phyloP scores from a whole-genome alignment of 2,888 invertebrate genomes.

The Cryptophagus acutangulus region DNA sequence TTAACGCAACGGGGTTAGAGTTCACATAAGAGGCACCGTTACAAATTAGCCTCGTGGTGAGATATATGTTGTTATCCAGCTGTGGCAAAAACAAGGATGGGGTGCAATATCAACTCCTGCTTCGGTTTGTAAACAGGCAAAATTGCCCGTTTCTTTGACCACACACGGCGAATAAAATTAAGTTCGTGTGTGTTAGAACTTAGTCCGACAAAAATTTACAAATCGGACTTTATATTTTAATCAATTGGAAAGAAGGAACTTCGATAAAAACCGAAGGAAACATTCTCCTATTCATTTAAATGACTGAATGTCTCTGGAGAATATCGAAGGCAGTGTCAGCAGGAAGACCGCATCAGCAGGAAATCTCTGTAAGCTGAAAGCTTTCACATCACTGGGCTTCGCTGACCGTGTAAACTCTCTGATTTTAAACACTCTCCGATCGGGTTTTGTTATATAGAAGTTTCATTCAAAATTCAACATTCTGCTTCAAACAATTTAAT shows the following conservation, averaged over 20 bases:
- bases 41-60: slow-evolving; percentile 34
- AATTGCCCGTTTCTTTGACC: slow-evolving; percentile 23
- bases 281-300: slow-evolving; percentile 27
- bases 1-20: slow-evolving; percentile 27
- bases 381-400: slow-evolving; percentile 28
- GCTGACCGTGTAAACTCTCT: slow-evolving; percentile 28
- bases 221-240: not conserved
- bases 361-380: slow-evolving; percentile 27
- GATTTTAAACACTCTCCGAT: slow-evolving; percentile 23
- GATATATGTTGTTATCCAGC: slow-evolving; percentile 34
- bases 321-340: slow-evolving; percentile 26
- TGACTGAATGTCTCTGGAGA: slow-evolving; percentile 26
- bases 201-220: not conserved
- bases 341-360: slow-evolving; percentile 29
- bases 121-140: slow-evolving; percentile 29
- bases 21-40: slow-evolving; percentile 28
- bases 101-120: slow-evolving; percentile 22
- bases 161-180: slow-evolving; percentile 27
- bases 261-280: not conserved
- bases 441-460: not conserved
- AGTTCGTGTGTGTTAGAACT: slow-evolving; percentile 15
- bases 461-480: too few species aligned
- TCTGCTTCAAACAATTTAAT: too few species aligned
- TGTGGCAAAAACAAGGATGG: slow-evolving; percentile 23
- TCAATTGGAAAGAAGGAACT: not conserved